phyloP scores from a whole-genome alignment of 1,140 invertebrate species.

The Telenomus remus region DNA sequence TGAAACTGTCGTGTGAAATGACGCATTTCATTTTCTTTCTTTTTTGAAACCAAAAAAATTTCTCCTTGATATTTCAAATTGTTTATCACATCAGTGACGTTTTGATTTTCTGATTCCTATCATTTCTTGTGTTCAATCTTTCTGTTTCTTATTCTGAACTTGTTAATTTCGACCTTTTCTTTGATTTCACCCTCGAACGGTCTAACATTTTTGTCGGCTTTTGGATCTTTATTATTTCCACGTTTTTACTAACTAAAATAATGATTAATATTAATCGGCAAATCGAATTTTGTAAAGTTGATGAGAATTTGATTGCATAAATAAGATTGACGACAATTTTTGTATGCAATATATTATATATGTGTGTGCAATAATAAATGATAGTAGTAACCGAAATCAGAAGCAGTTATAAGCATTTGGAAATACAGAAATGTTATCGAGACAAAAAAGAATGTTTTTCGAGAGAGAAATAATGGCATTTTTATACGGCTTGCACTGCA shows the following conservation, averaged over 20 bases:
- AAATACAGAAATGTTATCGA: not conserved
- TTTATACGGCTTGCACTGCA: conserved; percentile 37
- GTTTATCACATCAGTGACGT: conserved; percentile 32
- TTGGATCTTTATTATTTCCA: not conserved
- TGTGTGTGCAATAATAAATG: conserved; percentile 19
- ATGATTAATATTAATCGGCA: no score
- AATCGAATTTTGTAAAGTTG: no score
- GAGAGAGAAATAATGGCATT: conserved; percentile 16
- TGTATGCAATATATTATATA: conserved; percentile 24
- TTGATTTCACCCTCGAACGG: conserved; percentile 40
- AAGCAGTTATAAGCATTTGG: conserved; percentile 4
- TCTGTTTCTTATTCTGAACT: conserved; percentile 14
- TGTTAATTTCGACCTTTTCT: conserved; percentile 20
- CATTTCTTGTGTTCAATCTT: conserved; percentile 9
- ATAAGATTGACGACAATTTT: no score
- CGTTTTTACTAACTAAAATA: no score
- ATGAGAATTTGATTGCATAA: no score
- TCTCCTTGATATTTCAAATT: conserved; percentile 35
- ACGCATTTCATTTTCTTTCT: conserved; percentile 30
- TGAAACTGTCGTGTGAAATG: conserved; percentile 50
- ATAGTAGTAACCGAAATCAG: no score
- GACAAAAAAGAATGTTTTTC: no score
- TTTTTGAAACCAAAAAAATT: conserved; percentile 16
- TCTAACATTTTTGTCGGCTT: conserved; percentile 48
- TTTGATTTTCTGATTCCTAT: conserved; percentile 27